Percentiles rank a stretch among this genome's conserved stretches.
phyloP scores from a whole-genome alignment of 2,797 vertebrate genomes.

The Peromyscus attwateri region DNA sequence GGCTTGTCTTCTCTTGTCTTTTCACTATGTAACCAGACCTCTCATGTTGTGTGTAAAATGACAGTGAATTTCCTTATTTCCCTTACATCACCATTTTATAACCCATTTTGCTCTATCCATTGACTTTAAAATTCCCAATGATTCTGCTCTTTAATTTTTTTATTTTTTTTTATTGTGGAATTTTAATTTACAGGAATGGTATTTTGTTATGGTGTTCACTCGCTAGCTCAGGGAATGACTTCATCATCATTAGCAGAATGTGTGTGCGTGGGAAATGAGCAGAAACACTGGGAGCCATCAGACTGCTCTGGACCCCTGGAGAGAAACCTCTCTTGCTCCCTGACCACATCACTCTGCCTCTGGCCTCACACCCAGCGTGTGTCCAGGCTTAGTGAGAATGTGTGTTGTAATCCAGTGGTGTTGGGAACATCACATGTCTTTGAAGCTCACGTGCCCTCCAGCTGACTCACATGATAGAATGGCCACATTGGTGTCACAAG shows the following conservation, averaged over 20 bases:
- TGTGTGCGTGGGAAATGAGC: background rate
- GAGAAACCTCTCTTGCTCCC: background rate
- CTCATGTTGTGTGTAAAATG: background rate
- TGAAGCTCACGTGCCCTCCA: background rate
- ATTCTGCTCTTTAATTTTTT: background rate
- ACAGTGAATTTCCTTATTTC: background rate
- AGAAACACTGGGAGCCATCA: background rate
- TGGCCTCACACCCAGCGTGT: fast-evolving
- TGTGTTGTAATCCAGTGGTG: background rate
- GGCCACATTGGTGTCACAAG: background rate
- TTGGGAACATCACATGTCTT: background rate
- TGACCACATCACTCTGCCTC: background rate
- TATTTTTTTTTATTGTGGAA: background rate
- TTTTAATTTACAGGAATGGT: background rate
- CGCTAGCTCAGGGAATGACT: background rate
- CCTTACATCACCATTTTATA: background rate
- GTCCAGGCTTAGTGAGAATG: background rate
- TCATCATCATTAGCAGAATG: background rate
- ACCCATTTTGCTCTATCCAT: background rate
- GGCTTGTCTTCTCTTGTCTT: background rate
- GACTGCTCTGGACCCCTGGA: no score
- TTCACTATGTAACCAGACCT: background rate
- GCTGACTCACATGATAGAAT: background rate
- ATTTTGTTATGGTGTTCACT: background rate
- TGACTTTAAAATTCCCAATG: background rate